Conservation (phyloP, 2,888 invertebrate species). For the Bunonema sp. region DNA sequence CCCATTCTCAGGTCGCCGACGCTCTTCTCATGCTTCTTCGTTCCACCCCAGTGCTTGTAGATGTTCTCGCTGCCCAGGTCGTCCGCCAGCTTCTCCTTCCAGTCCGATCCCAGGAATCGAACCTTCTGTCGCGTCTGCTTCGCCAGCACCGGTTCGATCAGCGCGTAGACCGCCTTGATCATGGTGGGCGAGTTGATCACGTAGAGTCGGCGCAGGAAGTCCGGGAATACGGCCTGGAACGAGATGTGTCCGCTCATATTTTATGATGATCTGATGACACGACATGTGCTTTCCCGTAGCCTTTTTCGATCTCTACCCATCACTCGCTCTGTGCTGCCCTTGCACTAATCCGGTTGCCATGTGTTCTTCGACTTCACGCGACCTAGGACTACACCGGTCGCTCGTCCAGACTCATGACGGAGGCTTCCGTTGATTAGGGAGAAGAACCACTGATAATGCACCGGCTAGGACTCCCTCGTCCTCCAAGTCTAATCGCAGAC, state of each 20-base stretch:
- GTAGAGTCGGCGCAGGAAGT: conserved; percentile 17
- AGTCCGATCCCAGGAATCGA: conserved; percentile 15
- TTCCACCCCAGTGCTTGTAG: conserved; percentile 22
- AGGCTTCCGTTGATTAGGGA: no score
- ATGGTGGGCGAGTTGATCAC: conserved; percentile 16
- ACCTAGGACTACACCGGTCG: no score
- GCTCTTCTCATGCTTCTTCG: conserved; percentile 7
- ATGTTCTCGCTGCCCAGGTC: conserved; percentile 18
- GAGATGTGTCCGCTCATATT: no score
- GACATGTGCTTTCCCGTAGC: neutral
- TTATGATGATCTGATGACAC: no score
- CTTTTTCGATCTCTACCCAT: neutral
- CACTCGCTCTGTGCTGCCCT: no score
- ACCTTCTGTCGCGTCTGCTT: conserved; percentile 17
- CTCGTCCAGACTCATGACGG: no score
- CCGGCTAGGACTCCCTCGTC: no score
- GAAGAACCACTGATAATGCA: no score
- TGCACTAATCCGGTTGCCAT: no score
- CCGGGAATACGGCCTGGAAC: conserved; percentile 19
- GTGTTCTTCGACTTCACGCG: no score
- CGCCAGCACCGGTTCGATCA: conserved; percentile 21
- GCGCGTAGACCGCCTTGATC: conserved; percentile 17
- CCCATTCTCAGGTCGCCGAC: conserved; percentile 27
- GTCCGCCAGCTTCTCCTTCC: conserved; percentile 14
- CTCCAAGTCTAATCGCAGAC: no score